phyloP scores from a whole-genome alignment of 2,888 invertebrate genomes.

The Himalopsyche japonica region DNA sequence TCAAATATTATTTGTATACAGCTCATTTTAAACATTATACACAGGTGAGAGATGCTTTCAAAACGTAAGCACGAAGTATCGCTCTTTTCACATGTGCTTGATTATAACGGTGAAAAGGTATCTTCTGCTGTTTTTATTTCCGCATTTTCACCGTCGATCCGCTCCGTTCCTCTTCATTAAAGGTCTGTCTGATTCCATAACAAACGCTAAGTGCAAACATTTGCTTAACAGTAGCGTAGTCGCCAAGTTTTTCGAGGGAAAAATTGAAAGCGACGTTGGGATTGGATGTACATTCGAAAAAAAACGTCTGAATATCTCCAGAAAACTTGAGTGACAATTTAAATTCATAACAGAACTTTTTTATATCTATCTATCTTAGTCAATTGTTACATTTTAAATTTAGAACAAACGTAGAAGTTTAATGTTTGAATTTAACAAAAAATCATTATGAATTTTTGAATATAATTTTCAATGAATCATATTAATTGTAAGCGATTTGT shows the following conservation, averaged over 20 bases:
- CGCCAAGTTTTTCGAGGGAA: not conserved
- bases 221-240: conserved; percentile 2
- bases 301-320: not conserved
- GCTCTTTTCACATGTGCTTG: not conserved
- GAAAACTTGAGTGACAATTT: not conserved
- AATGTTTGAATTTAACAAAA: no score
- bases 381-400: no score
- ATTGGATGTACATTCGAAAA: not conserved
- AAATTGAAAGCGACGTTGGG: not conserved
- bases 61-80: not conserved
- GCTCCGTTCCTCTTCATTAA: conserved; percentile 19
- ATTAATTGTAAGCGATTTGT: no score
- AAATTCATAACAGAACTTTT: not conserved
- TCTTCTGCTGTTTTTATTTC: not conserved
- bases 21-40: no score
- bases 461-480: no score
- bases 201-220: conserved; percentile 20
- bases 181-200: conserved; percentile 2
- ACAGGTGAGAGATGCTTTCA: no score
- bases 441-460: no score
- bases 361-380: not conserved
- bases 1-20: no score
- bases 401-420: no score
- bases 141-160: not conserved
- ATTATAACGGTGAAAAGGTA: not conserved